A percentile compares a stretch with the other conserved stretches of the same genome.
Conservation (phyloP, 2,797 vertebrate species). For the Eleutherodactylus coqui region DNA sequence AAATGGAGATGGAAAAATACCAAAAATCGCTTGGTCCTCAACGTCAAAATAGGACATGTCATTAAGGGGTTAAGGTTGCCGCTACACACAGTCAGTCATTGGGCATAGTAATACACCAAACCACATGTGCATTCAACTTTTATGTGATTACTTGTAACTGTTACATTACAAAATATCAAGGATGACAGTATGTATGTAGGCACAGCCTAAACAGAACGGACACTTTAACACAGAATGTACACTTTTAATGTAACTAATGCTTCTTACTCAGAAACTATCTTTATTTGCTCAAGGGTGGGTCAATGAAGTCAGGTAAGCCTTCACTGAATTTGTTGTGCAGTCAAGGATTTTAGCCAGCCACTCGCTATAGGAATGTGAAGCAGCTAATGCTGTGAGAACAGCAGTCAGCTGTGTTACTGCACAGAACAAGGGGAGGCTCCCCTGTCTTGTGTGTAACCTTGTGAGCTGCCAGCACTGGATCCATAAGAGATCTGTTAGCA, state of each 20-base stretch:
- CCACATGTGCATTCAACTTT: no score
- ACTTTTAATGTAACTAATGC: not conserved
- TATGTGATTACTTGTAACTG: no score
- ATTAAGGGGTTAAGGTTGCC: no score
- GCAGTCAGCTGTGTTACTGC: slow-evolving; percentile 51
- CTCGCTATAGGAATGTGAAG: slow-evolving; percentile 51
- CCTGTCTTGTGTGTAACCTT: slow-evolving; percentile 54
- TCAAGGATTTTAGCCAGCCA: slow-evolving; percentile 22
- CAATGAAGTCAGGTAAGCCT: not conserved
- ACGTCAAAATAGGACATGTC: no score
- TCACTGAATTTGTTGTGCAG: slow-evolving; percentile 28
- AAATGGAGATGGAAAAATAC: no score
- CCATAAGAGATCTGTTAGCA: not conserved
- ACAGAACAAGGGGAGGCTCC: slow-evolving; percentile 56
- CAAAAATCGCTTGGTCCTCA: no score
- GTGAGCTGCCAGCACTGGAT: not conserved
- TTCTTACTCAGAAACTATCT: not conserved
- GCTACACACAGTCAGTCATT: no score
- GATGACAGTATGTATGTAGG: no score
- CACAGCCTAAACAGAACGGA: no score
- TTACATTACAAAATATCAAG: no score
- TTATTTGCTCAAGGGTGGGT: slow-evolving; percentile 5
- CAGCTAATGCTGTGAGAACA: slow-evolving; percentile 42
- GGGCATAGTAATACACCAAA: no score
- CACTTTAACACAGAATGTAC: not conserved